phyloP scores from a whole-genome alignment of 1,140 invertebrate genomes.

The Drosophila yakuba region DNA sequence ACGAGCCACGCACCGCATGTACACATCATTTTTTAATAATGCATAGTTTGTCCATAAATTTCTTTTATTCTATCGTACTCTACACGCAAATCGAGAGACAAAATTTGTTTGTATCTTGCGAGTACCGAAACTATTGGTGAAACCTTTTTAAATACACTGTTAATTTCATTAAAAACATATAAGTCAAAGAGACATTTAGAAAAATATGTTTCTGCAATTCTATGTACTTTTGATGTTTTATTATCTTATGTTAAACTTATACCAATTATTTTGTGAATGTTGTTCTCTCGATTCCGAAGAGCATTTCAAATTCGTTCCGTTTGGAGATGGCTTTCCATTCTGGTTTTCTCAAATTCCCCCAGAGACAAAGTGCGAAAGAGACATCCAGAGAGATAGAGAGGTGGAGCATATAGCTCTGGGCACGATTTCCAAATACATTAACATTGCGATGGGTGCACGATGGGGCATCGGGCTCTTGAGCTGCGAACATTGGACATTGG shows the following conservation, averaged over 20 bases:
- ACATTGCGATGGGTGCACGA: constrained; percentile 76
- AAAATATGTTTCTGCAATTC: no score
- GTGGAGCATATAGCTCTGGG: constrained; percentile 35
- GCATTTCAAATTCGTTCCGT: constrained; percentile 32
- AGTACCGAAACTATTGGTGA: constrained; percentile 20
- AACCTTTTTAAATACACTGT: constrained; percentile 3
- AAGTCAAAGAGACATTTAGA: no score
- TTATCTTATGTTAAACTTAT: background rate
- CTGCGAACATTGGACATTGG: constrained; percentile 9
- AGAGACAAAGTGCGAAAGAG: constrained; percentile 20
- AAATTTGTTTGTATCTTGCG: background rate
- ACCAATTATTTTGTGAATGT: background rate
- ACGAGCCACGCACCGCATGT: constrained; percentile 68
- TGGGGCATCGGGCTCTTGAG: constrained; percentile 32
- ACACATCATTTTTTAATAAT: constrained; percentile 84
- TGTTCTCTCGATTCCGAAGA: background rate
- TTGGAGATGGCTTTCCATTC: constrained; percentile 51
- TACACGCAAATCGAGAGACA: background rate
- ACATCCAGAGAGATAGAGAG: constrained; percentile 7
- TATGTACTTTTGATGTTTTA: no score
- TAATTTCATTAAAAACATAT: no score
- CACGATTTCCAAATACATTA: constrained; percentile 84
- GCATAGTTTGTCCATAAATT: constrained; percentile 84
- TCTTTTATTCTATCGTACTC: constrained; percentile 51
- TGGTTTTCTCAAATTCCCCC: constrained; percentile 60